Conservation (phyloP, 1,140 invertebrate genomes). For the Akabosia matsudoensis region DNA sequence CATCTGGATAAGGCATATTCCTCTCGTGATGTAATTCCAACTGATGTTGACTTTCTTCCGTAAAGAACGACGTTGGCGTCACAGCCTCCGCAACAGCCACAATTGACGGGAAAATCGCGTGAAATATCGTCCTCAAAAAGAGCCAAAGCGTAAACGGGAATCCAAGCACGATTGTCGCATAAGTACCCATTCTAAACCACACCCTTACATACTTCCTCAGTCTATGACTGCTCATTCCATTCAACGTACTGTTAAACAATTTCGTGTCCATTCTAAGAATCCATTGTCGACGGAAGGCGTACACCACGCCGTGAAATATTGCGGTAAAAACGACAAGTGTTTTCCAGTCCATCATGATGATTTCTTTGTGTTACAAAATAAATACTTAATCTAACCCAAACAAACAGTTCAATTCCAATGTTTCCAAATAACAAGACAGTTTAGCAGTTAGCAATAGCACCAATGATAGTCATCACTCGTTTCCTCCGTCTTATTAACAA, state of each 20-base stretch:
- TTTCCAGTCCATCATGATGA: conserved; percentile 44
- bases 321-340: conserved; percentile 45
- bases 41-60: conserved; percentile 10
- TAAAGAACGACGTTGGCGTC: conserved; percentile 32
- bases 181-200: conserved; percentile 45
- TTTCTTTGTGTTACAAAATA: neutral
- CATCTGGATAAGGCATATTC: conserved; percentile 40
- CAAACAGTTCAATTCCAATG: no score
- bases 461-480: no score
- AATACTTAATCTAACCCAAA: neutral
- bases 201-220: conserved; percentile 41
- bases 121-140: conserved; percentile 41
- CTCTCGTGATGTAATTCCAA: conserved; percentile 42
- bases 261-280: conserved; percentile 30
- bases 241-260: conserved; percentile 38
- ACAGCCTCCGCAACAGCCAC: conserved; percentile 33
- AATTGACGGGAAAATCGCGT: conserved; percentile 37
- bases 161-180: conserved; percentile 42
- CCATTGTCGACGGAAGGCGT: conserved; percentile 35
- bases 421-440: no score
- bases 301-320: conserved; percentile 43
- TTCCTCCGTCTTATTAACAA: no score
- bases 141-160: conserved; percentile 45
- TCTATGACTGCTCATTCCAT: conserved; percentile 32
- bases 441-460: no score